These are phyloP conservation scores for Hartigia nigra DNA, from an alignment of 2,888 invertebrate species.

Conservation along the genomic window DNA sequence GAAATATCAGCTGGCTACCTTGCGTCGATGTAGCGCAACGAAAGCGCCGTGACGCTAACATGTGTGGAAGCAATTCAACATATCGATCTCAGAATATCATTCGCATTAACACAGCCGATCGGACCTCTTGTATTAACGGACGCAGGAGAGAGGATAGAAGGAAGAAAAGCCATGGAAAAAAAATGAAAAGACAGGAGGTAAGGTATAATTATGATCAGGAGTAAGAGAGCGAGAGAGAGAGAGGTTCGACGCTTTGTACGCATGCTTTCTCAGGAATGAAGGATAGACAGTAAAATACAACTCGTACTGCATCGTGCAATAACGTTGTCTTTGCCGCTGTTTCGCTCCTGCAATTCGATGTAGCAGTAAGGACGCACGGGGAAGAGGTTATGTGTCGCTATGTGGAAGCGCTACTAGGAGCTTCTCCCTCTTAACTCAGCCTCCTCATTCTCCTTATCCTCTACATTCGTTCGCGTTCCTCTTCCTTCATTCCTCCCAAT, in stretches of 20 bases:
- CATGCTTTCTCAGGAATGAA: neutral
- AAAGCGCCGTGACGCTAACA: neutral
- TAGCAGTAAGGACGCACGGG: neutral
- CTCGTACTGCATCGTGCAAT: neutral
- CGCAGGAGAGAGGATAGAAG: neutral
- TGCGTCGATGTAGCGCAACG: neutral
- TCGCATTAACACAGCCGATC: neutral
- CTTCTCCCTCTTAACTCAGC: neutral
- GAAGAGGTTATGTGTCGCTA: neutral
- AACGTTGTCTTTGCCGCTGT: neutral
- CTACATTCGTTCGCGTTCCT: neutral
- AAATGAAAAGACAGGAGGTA: slow-evolving; percentile 5
- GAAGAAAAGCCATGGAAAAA: neutral
- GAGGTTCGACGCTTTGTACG: slow-evolving; percentile 4
- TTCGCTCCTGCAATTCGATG: neutral
- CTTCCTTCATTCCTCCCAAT: slow-evolving; percentile 17
- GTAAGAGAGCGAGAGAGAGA: slow-evolving; percentile 9
- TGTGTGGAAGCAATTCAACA: neutral
- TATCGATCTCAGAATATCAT: neutral
- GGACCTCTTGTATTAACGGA: neutral
- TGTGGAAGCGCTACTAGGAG: neutral
- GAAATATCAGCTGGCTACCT: neutral
- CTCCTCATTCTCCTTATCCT: slow-evolving; percentile 26
- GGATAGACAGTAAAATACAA: neutral
- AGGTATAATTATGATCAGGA: slow-evolving; percentile 2